Evolutionary conservation across 2,113 vertebrate genomes (phyloP).

Genomic region (Myotis yumanensis): DNA sequence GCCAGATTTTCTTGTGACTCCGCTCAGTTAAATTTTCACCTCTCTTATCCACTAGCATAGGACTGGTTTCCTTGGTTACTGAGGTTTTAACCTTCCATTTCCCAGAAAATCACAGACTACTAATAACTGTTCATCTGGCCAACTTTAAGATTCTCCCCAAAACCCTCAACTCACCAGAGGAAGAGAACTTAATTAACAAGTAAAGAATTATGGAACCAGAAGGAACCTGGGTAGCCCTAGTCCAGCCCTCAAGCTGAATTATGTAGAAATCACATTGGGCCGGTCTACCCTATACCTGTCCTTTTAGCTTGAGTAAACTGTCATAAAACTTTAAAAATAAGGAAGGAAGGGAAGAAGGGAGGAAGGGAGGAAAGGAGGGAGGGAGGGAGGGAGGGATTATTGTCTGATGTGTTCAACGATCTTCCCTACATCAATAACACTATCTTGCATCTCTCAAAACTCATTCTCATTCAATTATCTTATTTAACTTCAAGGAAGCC

Average conservation of each 20-base stretch:
- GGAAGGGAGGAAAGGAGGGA: not conserved
- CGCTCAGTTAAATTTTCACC: not conserved
- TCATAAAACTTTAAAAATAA: not conserved
- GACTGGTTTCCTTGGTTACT: constrained; percentile 18
- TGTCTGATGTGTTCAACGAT: not conserved
- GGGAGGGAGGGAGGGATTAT: too few species aligned
- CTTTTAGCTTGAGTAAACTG: not conserved
- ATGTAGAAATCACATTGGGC: too few species aligned
- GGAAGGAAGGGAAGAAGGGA: not conserved
- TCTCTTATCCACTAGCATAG: not conserved
- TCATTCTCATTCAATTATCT: not conserved
- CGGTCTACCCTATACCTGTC: too few species aligned
- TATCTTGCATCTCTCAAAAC: not conserved
- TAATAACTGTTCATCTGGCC: not conserved
- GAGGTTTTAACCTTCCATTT: constrained; percentile 9
- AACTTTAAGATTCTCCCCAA: not conserved
- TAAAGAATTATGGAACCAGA: not conserved
- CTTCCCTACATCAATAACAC: not conserved
- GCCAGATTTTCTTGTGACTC: not conserved
- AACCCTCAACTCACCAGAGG: not conserved
- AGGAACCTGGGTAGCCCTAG: not conserved
- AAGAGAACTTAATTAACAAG: not conserved
- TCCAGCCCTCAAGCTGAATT: not conserved
- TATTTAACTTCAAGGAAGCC: constrained; percentile 3
- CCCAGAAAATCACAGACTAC: not conserved